Conservation (phyloP, 1,140 invertebrate species). For the Hyposmocoma kahamanoa region DNA sequence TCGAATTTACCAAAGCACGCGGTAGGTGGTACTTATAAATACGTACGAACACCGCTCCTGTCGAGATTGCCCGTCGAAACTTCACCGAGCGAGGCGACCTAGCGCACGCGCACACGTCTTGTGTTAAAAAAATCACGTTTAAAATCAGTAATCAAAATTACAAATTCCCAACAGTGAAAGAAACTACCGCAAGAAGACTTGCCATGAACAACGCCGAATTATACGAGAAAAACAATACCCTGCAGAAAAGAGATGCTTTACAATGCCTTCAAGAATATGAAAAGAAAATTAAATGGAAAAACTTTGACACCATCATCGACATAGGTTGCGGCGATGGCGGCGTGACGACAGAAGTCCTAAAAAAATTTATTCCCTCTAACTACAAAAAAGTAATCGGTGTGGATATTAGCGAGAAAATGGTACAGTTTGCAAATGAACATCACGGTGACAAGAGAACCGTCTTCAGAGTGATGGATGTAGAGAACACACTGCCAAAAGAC, state of each 20-base stretch:
- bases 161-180: no score
- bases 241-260: constrained; percentile 80
- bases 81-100: constrained; percentile 36
- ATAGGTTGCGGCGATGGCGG: constrained; percentile 87
- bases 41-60: constrained; percentile 37
- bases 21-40: constrained; percentile 47
- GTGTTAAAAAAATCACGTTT: constrained; percentile 19
- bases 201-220: constrained; percentile 78
- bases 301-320: constrained; percentile 77
- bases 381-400: constrained; percentile 74
- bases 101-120: constrained; percentile 28
- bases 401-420: constrained; percentile 83
- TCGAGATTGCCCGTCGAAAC: constrained; percentile 41
- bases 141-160: no score
- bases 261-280: constrained; percentile 80
- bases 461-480: constrained; percentile 81
- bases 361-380: constrained; percentile 76
- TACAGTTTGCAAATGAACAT: constrained; percentile 77
- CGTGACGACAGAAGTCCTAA: constrained; percentile 80
- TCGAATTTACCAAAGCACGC: constrained; percentile 23
- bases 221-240: constrained; percentile 77
- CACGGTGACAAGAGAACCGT: constrained; percentile 67
- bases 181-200: constrained; percentile 14
- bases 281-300: constrained; percentile 75
- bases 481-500: constrained; percentile 66